A percentile compares a stretch with the other conserved stretches of the same genome.
phyloP scores from a whole-genome alignment of 1,140 invertebrate species.

The Polypedilum pembai region DNA sequence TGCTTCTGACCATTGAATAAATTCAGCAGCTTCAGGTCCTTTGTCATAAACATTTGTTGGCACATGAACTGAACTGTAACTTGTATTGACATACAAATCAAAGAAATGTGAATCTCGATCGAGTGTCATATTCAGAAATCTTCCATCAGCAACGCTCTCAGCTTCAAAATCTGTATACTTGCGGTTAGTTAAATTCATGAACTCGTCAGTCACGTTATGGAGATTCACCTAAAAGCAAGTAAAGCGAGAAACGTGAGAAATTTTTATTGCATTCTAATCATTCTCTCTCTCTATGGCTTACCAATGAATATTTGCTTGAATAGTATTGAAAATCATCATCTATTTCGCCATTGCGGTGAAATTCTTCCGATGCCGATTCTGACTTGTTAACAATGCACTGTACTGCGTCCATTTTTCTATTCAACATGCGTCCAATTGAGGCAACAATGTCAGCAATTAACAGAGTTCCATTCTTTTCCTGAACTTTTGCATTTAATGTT shows the following conservation, averaged over 20 bases:
- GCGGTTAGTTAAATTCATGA: constrained; percentile 34
- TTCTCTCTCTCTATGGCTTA: constrained; percentile 33
- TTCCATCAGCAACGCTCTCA: constrained; percentile 23
- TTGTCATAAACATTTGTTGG: constrained; percentile 87
- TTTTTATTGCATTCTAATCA: not conserved
- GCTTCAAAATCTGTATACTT: constrained; percentile 30
- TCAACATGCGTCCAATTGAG: constrained; percentile 67
- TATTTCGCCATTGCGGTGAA: constrained; percentile 45
- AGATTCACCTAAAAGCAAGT: too few species aligned
- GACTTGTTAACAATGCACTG: constrained; percentile 63
- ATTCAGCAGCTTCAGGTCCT: constrained; percentile 56
- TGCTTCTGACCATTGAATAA: constrained; percentile 78
- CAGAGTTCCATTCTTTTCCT: constrained; percentile 62
- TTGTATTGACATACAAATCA: constrained; percentile 74
- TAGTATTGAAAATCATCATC: constrained; percentile 49
- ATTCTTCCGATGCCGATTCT: constrained; percentile 54
- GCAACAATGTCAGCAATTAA: constrained; percentile 64
- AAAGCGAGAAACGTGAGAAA: too few species aligned
- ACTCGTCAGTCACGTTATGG: too few species aligned
- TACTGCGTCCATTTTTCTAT: constrained; percentile 75
- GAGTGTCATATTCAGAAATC: constrained; percentile 52
- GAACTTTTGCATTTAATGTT: constrained; percentile 62
- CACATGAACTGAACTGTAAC: constrained; percentile 80
- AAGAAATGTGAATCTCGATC: constrained; percentile 74
- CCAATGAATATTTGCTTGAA: constrained; percentile 60